phyloP scores from a whole-genome alignment of 2,113 vertebrate genomes.

The Calyptommatus sinebrachiatus region DNA sequence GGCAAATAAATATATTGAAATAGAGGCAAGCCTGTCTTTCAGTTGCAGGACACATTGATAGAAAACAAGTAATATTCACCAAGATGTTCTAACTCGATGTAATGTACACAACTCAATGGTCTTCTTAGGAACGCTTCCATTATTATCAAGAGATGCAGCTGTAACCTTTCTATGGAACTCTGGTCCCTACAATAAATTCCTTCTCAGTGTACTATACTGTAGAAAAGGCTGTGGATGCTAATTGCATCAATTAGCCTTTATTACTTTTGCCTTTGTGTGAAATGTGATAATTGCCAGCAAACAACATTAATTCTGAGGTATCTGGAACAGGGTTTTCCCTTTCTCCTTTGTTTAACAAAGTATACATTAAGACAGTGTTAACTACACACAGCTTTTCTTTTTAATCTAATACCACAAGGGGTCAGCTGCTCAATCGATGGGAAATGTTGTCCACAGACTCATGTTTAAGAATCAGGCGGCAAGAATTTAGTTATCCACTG shows the following conservation, averaged over 20 bases:
- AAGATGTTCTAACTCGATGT: not conserved
- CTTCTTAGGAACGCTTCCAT: not conserved
- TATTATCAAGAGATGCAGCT: not conserved
- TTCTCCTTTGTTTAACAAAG: not conserved
- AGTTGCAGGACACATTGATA: not conserved
- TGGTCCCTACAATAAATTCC: not conserved
- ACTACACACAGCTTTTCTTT: not conserved
- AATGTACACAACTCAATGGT: not conserved
- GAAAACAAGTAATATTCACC: not conserved
- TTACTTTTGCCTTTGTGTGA: not conserved
- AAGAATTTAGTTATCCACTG: constrained; percentile 33
- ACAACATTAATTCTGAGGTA: not conserved
- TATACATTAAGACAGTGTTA: not conserved
- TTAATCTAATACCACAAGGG: not conserved
- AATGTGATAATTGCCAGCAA: not conserved
- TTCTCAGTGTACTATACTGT: not conserved
- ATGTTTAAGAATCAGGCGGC: not conserved
- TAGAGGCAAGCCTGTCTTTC: not conserved
- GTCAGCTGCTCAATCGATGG: not conserved
- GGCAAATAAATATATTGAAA: not conserved
- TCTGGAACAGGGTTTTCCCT: not conserved
- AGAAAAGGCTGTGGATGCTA: not conserved
- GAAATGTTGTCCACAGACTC: not conserved
- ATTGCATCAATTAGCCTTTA: not conserved
- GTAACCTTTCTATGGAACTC: not conserved